A percentile compares a stretch with the other conserved stretches of the same genome.
These are phyloP conservation scores for Porites lobata DNA, from an alignment of 92 coral and sea anemone species.

Conservation along the genomic window DNA sequence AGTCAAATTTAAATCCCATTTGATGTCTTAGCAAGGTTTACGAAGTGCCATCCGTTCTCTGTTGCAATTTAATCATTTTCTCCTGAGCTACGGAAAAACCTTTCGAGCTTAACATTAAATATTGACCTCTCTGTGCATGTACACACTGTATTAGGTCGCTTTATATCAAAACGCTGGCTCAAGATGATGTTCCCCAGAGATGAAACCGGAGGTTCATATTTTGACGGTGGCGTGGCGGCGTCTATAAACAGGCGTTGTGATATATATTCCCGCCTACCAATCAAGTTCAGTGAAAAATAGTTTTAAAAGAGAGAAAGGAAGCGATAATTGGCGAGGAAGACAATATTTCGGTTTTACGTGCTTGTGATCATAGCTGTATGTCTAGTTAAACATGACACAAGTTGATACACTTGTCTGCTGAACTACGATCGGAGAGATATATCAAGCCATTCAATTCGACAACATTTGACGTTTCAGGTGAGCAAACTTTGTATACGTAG, in stretches of 20 bases:
- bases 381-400: too few relatives aligned
- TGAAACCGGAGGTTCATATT: neutral
- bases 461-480: too few relatives aligned
- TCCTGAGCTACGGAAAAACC: neutral
- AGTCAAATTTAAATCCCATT: neutral
- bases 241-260: neutral
- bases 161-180: neutral
- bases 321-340: neutral
- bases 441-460: too few relatives aligned
- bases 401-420: too few relatives aligned
- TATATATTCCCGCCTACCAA: neutral
- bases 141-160: neutral
- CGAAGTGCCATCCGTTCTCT: too few relatives aligned
- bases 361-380: neutral
- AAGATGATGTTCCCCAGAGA: neutral
- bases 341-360: neutral
- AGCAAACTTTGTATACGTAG: too few relatives aligned
- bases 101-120: too few relatives aligned
- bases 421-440: too few relatives aligned
- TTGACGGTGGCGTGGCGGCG: neutral
- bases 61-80: neutral
- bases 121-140: too few relatives aligned
- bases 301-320: neutral
- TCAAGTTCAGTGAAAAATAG: neutral
- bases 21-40: neutral